Evolutionary conservation across 2,888 invertebrate genomes (phyloP), one percentile per base, ranked within the genome.

Genomic region (Nomada lathburiana): DNA sequence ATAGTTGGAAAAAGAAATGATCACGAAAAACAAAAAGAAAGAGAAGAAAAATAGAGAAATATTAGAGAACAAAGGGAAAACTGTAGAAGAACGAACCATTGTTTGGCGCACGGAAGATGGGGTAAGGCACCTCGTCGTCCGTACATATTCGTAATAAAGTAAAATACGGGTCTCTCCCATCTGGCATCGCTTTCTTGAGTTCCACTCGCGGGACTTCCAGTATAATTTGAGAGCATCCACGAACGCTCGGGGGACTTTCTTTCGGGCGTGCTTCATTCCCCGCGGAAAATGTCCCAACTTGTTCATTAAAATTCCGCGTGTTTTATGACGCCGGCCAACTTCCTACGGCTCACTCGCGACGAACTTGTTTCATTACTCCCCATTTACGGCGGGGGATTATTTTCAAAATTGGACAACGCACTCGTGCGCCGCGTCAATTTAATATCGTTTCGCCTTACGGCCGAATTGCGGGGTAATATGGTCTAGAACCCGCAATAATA

Each of bases 221-320:
- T 76, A 82, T 82, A 82, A 83, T 83, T 83, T 83, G 71, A 82
- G 78, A 78, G 82, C 78, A 83, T 82, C 83, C 47, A 60, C 71
- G 68, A 72, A 72, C 65, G 57, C 76, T 70, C 70, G 53, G 67
- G 82, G 68, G 82, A 76, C 83, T 70, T 83, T 75, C 82, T 75
- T 76, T 74, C 76, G 57, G 59, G n/a, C 59, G 73, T 59, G 68
- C 70, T 82, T 82, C 82, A 77, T 82, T 77, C 50, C 71, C 60
- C 71, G 23, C 75, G 53, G 71, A 82, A 83, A 82, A 83, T 82
- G 71, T 75, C 74, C 64, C 78, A 82, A 83, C 83, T 83, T 78
- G 77, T 82, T 83, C 83, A 78, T 83, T 83, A 83, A 82, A 82
- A 82, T 78, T 74, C 82, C 75, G 64, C 74, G 83, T 72, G 75